Conservation (phyloP, 2,888 invertebrate genomes). For the Hyposoter didymator region DNA sequence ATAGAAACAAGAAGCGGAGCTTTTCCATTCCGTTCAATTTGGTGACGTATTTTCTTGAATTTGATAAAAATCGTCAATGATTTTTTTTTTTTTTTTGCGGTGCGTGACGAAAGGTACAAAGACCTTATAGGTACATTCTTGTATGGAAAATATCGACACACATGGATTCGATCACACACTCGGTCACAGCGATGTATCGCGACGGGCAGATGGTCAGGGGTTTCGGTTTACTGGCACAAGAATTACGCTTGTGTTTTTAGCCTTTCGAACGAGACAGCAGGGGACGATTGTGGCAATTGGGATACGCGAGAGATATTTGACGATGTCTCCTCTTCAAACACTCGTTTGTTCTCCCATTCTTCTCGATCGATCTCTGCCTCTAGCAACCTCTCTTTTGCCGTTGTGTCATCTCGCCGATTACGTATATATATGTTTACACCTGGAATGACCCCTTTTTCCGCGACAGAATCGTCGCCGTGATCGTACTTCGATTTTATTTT, state of each 20-base stretch:
- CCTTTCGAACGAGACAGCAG: conserved; percentile 60
- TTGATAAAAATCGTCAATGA: background rate
- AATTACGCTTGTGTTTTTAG: conserved; percentile 71
- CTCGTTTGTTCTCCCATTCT: conserved; percentile 75
- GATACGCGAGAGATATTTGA: conserved; percentile 73
- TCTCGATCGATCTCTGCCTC: conserved; percentile 19
- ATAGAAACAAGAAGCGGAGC: too few relatives aligned
- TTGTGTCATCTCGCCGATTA: background rate
- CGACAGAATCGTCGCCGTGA: conserved; percentile 29
- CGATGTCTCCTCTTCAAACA: conserved; percentile 74
- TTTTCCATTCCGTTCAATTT: too few relatives aligned
- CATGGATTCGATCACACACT: conserved; percentile 25
- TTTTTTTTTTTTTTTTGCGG: background rate
- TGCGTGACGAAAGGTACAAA: background rate
- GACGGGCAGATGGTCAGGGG: conserved; percentile 3
- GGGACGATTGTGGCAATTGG: conserved; percentile 68
- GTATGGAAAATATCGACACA: background rate
- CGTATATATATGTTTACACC: conserved; percentile 19
- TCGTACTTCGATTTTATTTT: conserved; percentile 22
- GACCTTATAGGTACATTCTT: background rate
- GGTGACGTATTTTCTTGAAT: background rate
- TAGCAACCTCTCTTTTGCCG: background rate
- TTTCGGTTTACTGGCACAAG: conserved; percentile 26
- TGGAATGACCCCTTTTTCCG: conserved; percentile 20
- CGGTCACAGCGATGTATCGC: conserved; percentile 18